Evolutionary conservation across 1,140 invertebrate species (phyloP), one percentile per base, ranked within the genome.

Genomic region (Brachionus plicatilis): DNA sequence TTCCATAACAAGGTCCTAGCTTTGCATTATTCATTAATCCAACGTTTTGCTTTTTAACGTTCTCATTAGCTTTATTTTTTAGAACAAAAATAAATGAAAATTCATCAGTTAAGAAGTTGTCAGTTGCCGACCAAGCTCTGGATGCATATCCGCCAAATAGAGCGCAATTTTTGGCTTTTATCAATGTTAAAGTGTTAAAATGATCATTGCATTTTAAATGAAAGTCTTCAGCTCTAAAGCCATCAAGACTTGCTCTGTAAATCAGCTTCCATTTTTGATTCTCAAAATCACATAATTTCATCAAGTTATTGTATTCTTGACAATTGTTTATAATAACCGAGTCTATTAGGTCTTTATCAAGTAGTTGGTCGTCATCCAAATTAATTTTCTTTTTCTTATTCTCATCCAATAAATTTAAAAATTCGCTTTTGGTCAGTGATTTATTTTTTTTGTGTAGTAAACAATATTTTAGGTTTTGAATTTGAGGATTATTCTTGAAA

Each of bases 91-190:
- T 14, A 66, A 86, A 86, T 29, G 86, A 85, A 3, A 56, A 60
- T 4, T 27, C 41, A 65, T 85, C 75, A 12, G 56, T 27, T 17
- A 37, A 43, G 56, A 85, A 85, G 14, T 72, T 11, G 12, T 43
- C 29, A 68, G 3, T 70, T 24, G 70, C 24, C 60, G 68, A 3
- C 86, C 86, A 86, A 9, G 45, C 43, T 11, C 68, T 12, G n/a
- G 17, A 8, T 11, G 84, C 80, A 56, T 86, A 86, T 2, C 86
- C 86, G 20, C 86, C 86, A 83, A 84, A 86, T 12, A 86, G 45
- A 75, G 29, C 79, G 5, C 80, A 66, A 65, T 76, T 47, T 33
- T 76, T 84, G 11, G 85, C 83, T 56, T 84, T 85, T 11, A 84
- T 45, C 11, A 85, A 78, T 47, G 84, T 85, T 33, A 86, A 85